Percentiles rank a stretch among this genome's conserved stretches.
These are phyloP conservation scores for Loripinus fragilis DNA, from an alignment of 2,888 invertebrate species.

Conservation along the genomic window DNA sequence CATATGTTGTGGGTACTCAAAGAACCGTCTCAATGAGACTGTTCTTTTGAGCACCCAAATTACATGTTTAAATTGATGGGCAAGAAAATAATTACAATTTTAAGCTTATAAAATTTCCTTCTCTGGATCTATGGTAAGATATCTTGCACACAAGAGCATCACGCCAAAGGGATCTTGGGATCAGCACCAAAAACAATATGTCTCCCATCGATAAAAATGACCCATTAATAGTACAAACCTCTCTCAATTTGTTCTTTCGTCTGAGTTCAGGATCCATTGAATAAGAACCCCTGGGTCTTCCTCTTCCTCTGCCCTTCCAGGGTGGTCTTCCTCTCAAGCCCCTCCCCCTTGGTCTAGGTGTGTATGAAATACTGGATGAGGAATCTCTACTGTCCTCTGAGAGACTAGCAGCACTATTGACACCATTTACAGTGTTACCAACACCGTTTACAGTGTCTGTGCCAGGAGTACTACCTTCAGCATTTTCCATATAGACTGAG, in stretches of 20 bases:
- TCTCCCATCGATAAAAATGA: too few species aligned
- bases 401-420: constrained; percentile 78
- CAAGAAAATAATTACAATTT: too few species aligned
- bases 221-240: constrained; percentile 57
- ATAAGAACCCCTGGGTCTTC: constrained; percentile 56
- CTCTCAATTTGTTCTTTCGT: constrained; percentile 60
- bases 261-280: constrained; percentile 51
- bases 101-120: too few species aligned
- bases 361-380: constrained; percentile 66
- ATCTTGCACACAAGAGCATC: too few species aligned
- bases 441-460: not conserved
- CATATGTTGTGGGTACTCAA: too few species aligned
- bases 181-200: too few species aligned
- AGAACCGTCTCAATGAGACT: too few species aligned
- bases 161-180: too few species aligned
- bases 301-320: constrained; percentile 44
- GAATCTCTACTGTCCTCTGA: constrained; percentile 79
- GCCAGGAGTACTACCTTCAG: not conserved
- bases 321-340: constrained; percentile 24
- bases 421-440: constrained; percentile 1
- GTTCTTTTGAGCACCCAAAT: too few species aligned
- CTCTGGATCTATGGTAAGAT: too few species aligned
- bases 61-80: too few species aligned
- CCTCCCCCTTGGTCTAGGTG: constrained; percentile 39
- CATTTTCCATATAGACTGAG: not conserved